These are phyloP conservation scores for Valencia hispanica DNA, from an alignment of 2,797 vertebrate species.

Conservation along the genomic window DNA sequence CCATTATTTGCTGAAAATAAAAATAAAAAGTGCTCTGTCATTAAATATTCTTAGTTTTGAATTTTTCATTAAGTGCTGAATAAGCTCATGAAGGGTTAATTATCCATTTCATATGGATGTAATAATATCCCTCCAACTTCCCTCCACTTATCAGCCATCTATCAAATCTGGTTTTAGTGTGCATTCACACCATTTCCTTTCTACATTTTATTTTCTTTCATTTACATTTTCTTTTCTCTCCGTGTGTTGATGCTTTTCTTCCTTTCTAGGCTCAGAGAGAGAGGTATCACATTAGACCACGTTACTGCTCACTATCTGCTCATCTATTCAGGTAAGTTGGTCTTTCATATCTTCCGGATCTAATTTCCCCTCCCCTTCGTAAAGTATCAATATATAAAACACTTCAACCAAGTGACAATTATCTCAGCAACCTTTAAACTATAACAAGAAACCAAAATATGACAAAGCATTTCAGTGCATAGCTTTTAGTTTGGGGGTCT, in stretches of 20 bases:
- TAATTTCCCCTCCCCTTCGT: not conserved
- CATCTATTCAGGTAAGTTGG: not conserved
- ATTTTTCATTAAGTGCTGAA: conserved; percentile 1
- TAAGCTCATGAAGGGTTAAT: conserved; percentile 9
- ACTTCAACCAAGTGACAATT: not conserved
- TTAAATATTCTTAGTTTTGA: not conserved
- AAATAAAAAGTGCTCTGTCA: not conserved
- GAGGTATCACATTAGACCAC: not conserved
- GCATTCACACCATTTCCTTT: not conserved
- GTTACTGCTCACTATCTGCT: not conserved
- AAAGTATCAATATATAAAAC: conserved; percentile 7
- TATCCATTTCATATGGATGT: conserved; percentile 1
- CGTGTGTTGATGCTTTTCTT: not conserved
- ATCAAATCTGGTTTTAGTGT: not conserved
- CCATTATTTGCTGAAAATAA: not conserved
- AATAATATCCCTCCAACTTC: conserved; percentile 3
- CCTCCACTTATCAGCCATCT: not conserved
- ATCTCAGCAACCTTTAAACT: conserved; percentile 7
- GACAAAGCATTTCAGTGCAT: not conserved
- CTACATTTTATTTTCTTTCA: not conserved
- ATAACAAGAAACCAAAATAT: conserved; percentile 17
- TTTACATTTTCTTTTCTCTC: conserved; percentile 4
- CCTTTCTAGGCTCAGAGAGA: not conserved
- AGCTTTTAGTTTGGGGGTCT: not conserved
- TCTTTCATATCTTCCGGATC: not conserved